phyloP scores from a whole-genome alignment of 2,888 invertebrate genomes.

The Diaprepes abbreviatus region DNA sequence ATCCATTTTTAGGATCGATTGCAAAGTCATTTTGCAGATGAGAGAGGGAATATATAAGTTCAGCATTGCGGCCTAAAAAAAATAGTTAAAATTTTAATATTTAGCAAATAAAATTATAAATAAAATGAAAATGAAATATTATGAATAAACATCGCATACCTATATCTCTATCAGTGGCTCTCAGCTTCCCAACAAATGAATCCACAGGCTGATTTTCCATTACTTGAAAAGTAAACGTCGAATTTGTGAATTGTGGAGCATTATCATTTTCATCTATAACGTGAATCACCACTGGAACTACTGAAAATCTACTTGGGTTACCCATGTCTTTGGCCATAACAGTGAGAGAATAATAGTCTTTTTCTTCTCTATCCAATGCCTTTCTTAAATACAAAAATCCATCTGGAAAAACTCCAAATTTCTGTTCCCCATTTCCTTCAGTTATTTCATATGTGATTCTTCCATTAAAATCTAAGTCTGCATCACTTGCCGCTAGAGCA shows the following conservation, averaged over 20 bases:
- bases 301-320: slow-evolving; percentile 81
- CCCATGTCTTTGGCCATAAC: slow-evolving; percentile 89
- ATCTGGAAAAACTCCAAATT: slow-evolving; percentile 96
- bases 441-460: slow-evolving; percentile 85
- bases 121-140: background rate
- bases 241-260: slow-evolving; percentile 91
- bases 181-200: slow-evolving; percentile 92
- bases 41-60: slow-evolving; percentile 85
- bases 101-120: background rate
- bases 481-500: slow-evolving; percentile 89
- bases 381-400: slow-evolving; percentile 92
- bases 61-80: slow-evolving; percentile 83
- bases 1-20: slow-evolving; percentile 91
- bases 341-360: slow-evolving; percentile 91
- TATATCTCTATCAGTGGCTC: slow-evolving; percentile 90
- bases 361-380: slow-evolving; percentile 88
- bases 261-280: slow-evolving; percentile 98
- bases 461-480: slow-evolving; percentile 87
- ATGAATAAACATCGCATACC: too few relatives aligned
- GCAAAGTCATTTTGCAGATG: slow-evolving; percentile 84
- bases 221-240: slow-evolving; percentile 90
- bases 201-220: slow-evolving; percentile 90
- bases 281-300: slow-evolving; percentile 92
- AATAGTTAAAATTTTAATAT: background rate
- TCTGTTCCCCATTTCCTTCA: slow-evolving; percentile 87